Percentiles rank a stretch among this genome's conserved stretches.
Conservation (phyloP, 2,888 invertebrate genomes). For the Tinea pellionella region DNA sequence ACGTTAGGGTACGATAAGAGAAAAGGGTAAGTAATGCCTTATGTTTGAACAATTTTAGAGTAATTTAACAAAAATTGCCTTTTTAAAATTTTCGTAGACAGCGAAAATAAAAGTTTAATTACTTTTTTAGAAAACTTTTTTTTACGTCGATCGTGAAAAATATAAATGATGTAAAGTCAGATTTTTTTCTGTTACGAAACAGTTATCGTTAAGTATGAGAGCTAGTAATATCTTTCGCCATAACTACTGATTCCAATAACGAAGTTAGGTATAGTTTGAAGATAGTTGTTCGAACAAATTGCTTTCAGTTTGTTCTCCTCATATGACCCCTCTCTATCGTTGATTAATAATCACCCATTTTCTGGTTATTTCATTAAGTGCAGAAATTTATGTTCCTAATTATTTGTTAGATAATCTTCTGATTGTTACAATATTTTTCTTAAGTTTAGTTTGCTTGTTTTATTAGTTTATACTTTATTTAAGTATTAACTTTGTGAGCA, state of each 20-base stretch:
- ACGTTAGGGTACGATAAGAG: too few relatives aligned
- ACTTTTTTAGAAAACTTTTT: too few relatives aligned
- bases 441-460: background rate
- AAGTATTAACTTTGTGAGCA: too few relatives aligned
- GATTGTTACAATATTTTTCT: background rate
- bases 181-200: background rate
- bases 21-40: too few relatives aligned
- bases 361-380: background rate
- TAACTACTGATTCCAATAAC: constrained; percentile 12
- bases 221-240: background rate
- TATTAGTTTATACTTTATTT: too few relatives aligned
- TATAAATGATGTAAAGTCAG: background rate
- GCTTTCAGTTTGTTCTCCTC: constrained; percentile 6
- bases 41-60: too few relatives aligned
- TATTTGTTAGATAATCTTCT: background rate
- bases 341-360: background rate
- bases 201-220: background rate
- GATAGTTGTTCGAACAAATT: constrained; percentile 7
- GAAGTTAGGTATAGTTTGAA: background rate
- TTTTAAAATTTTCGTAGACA: too few relatives aligned
- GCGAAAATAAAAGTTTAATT: too few relatives aligned
- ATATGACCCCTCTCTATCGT: background rate
- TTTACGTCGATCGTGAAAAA: too few relatives aligned
- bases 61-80: too few relatives aligned
- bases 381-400: background rate